Conservation (phyloP, 2,113 vertebrate genomes). For the Mus pahari region DNA sequence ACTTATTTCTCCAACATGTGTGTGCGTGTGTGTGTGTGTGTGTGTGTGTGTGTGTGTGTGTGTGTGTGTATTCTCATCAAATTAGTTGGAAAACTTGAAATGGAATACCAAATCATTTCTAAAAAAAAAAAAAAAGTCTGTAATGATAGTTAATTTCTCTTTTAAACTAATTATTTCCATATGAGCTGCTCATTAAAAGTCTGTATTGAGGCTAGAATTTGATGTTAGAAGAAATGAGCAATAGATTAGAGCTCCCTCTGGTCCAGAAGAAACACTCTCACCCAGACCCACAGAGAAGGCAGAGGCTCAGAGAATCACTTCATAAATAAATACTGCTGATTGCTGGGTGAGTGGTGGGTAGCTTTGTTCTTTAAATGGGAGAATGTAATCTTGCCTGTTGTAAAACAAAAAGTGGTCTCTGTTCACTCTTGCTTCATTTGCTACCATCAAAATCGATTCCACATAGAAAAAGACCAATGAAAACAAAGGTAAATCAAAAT, state of each 20-base stretch:
- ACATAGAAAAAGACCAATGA: background rate
- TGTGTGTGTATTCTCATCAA: slow-evolving; percentile 56
- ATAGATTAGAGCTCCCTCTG: background rate
- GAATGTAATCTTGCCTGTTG: background rate
- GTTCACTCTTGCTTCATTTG: background rate
- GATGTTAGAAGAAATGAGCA: slow-evolving; percentile 12
- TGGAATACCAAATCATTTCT: slow-evolving; percentile 67
- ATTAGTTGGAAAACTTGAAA: slow-evolving; percentile 78
- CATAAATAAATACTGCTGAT: background rate
- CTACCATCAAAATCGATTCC: background rate
- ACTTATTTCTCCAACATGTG: background rate
- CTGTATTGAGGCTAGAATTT: slow-evolving; percentile 23
- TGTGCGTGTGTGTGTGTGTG: background rate
- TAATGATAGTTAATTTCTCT: slow-evolving; percentile 57
- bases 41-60: too few species aligned
- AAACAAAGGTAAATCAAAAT: background rate
- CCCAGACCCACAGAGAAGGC: slow-evolving; percentile 5
- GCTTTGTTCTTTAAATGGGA: slow-evolving; percentile 34
- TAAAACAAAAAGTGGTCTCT: background rate
- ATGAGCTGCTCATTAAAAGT: slow-evolving; percentile 52
- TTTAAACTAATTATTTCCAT: slow-evolving; percentile 63
- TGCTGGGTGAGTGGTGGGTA: background rate
- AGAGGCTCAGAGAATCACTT: background rate
- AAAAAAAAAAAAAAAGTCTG: slow-evolving; percentile 8
- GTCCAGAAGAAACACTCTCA: slow-evolving; percentile 28